Percentiles rank a stretch among this genome's conserved stretches.
These are phyloP conservation scores for Musca domestica DNA, from an alignment of 1,140 invertebrate species.

Conservation along the genomic window DNA sequence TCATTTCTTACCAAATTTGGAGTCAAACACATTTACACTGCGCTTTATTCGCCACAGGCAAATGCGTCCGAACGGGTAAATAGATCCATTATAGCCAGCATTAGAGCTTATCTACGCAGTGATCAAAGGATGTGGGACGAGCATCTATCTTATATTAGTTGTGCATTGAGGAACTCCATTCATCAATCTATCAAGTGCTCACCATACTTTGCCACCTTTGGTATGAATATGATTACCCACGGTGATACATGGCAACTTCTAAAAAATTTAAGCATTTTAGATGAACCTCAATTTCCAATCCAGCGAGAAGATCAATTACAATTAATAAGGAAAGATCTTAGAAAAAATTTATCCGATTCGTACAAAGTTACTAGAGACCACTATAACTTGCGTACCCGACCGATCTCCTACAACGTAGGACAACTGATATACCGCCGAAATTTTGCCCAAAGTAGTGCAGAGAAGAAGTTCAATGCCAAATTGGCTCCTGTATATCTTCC, in stretches of 20 bases:
- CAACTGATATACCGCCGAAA: background rate
- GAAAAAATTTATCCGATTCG: background rate
- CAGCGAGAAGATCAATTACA: background rate
- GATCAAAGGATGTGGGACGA: slow-evolving; percentile 16
- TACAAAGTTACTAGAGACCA: background rate
- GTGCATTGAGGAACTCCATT: background rate
- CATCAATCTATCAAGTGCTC: slow-evolving; percentile 11
- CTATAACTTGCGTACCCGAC: background rate
- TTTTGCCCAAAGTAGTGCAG: background rate
- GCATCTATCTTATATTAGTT: background rate
- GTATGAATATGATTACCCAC: slow-evolving; percentile 22
- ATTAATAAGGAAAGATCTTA: background rate
- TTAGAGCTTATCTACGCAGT: background rate
- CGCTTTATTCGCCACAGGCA: slow-evolving; percentile 8
- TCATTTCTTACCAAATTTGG: background rate
- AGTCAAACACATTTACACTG: slow-evolving; percentile 9
- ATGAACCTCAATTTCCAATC: background rate
- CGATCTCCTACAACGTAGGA: background rate
- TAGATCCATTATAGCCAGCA: slow-evolving; percentile 3
- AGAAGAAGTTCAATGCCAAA: background rate
- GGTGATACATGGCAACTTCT: background rate
- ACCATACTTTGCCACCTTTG: slow-evolving; percentile 15
- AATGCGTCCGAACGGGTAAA: slow-evolving; percentile 23
- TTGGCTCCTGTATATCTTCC: background rate
- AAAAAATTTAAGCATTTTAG: background rate